These are phyloP conservation scores for Brotogeris chrysoptera DNA, from an alignment of 2,797 vertebrate species.

Conservation along the genomic window DNA sequence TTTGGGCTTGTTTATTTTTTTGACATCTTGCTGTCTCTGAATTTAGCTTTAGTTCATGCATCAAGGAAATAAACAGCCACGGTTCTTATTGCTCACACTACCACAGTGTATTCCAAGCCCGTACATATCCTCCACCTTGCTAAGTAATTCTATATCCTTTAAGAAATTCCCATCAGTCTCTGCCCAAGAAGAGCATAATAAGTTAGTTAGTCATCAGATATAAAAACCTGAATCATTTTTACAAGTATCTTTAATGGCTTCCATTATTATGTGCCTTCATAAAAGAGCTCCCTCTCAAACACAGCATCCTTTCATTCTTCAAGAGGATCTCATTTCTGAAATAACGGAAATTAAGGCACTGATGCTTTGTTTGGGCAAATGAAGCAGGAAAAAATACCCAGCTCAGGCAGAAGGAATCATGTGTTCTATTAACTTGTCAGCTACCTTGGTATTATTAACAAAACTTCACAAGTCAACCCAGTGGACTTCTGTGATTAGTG, in stretches of 20 bases:
- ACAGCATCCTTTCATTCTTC: constrained; percentile 63
- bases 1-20: not conserved
- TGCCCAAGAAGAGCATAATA: constrained; percentile 76
- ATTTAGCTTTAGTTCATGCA: constrained; percentile 72
- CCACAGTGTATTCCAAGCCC: constrained; percentile 59
- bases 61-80: constrained; percentile 74
- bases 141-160: constrained; percentile 77
- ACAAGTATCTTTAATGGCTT: constrained; percentile 75
- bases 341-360: constrained; percentile 69
- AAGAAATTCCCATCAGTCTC: constrained; percentile 79
- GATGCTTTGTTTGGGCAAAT: constrained; percentile 64
- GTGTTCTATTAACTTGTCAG: constrained; percentile 31
- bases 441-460: constrained; percentile 51
- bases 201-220: constrained; percentile 79
- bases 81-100: constrained; percentile 58
- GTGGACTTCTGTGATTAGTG: not conserved
- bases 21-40: constrained; percentile 60
- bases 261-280: constrained; percentile 71
- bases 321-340: constrained; percentile 70
- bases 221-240: constrained; percentile 75
- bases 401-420: constrained; percentile 36
- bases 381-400: constrained; percentile 24
- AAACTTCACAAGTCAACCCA: constrained; percentile 45
- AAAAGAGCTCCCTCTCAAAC: constrained; percentile 48
- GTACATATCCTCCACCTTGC: constrained; percentile 73